Evolutionary conservation across 2,888 invertebrate species (phyloP).

Genomic region (Eutolmus rufibarbis): DNA sequence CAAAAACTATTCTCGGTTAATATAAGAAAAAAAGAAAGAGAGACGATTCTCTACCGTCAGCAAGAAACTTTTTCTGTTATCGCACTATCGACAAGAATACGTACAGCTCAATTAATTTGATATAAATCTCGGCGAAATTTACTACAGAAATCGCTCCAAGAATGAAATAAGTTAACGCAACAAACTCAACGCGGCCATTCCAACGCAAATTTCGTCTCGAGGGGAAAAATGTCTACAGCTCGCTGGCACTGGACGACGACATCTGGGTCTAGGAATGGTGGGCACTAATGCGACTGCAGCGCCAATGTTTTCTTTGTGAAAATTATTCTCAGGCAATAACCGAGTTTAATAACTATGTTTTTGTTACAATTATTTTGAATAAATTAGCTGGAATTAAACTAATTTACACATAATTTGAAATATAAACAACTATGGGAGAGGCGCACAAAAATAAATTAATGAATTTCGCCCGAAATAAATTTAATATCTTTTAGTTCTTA

Average conservation of each 20-base stretch:
- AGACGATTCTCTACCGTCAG: background rate
- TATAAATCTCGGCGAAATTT: background rate
- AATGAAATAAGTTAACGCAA: constrained; percentile 2
- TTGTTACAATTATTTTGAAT: background rate
- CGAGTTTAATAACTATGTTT: background rate
- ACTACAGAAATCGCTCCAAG: background rate
- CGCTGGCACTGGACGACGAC: background rate
- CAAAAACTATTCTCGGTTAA: background rate
- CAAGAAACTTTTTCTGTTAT: background rate
- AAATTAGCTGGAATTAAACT: too few relatives aligned
- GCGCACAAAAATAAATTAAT: too few relatives aligned
- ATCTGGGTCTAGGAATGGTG: background rate
- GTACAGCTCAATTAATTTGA: background rate
- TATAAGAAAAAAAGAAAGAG: background rate
- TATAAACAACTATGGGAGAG: too few relatives aligned
- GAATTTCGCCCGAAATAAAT: too few relatives aligned
- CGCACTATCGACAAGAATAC: constrained; percentile 1
- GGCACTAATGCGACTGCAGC: background rate
- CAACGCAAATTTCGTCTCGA: background rate
- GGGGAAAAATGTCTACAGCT: background rate
- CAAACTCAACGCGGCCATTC: constrained; percentile 24
- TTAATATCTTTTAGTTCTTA: too few relatives aligned
- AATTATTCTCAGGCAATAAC: background rate
- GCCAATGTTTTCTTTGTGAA: background rate
- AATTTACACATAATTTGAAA: too few relatives aligned